Evolutionary conservation across 1,140 invertebrate genomes (phyloP).

Genomic region (Chionoecetes opilio): DNA sequence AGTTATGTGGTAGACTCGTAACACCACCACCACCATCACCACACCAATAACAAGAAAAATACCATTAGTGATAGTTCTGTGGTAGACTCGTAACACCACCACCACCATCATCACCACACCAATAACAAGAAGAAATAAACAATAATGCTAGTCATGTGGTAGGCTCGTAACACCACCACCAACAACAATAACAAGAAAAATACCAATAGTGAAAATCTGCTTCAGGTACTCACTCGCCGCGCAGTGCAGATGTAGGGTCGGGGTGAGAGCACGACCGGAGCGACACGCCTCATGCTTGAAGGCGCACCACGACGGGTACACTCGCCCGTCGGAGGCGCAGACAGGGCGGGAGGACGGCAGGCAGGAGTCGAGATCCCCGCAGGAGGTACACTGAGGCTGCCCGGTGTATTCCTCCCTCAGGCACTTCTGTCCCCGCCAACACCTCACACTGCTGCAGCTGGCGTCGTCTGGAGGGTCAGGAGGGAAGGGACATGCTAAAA

Average conservation of each 20-base stretch:
- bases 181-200: neutral
- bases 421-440: constrained; percentile 90
- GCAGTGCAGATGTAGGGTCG: constrained; percentile 68
- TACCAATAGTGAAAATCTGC: too few species aligned
- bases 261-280: constrained; percentile 85
- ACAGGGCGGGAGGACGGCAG: constrained; percentile 90
- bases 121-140: neutral
- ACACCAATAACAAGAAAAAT: neutral
- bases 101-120: too few species aligned
- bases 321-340: constrained; percentile 88
- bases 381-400: constrained; percentile 91
- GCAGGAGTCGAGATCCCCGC: constrained; percentile 90
- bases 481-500: neutral
- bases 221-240: constrained; percentile 70
- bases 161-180: neutral
- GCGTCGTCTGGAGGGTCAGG: constrained; percentile 87
- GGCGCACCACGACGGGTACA: constrained; percentile 89
- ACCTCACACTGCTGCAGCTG: constrained; percentile 90
- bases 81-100: neutral
- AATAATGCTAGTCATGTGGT: neutral
- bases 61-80: neutral
- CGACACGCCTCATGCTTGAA: constrained; percentile 89
- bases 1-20: too few species aligned
- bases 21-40: too few species aligned
- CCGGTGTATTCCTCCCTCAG: constrained; percentile 89